Evolutionary conservation across 2,113 vertebrate genomes (phyloP).

Genomic region (Morone chrysops): DNA sequence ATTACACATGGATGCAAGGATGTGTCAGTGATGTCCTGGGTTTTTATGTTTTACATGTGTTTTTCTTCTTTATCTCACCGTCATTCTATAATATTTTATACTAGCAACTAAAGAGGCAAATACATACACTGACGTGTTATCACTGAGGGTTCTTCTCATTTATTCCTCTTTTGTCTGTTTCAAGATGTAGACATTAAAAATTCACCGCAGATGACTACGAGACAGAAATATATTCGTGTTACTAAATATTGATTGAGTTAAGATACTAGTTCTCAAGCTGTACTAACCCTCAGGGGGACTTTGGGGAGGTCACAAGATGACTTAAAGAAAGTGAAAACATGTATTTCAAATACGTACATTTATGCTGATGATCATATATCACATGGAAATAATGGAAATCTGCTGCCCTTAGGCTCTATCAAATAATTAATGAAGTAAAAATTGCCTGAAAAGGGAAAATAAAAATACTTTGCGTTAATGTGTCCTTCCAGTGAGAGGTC

Average conservation of each 20-base stretch:
- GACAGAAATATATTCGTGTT: slow-evolving; percentile 16
- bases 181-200: neutral
- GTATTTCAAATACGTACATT: slow-evolving; percentile 27
- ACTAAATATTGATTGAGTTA: slow-evolving; percentile 39
- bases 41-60: neutral
- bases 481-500: slow-evolving; percentile 6
- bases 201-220: neutral
- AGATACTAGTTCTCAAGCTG: slow-evolving; percentile 13
- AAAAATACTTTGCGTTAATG: neutral
- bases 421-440: slow-evolving; percentile 16
- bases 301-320: neutral
- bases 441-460: neutral
- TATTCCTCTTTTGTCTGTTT: neutral
- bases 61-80: neutral
- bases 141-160: neutral
- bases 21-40: neutral
- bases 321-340: slow-evolving; percentile 22
- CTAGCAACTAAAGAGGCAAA: neutral
- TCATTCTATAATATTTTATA: neutral
- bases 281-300: neutral
- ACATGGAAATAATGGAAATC: neutral
- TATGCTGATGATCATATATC: slow-evolving; percentile 22
- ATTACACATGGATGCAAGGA: slow-evolving; percentile 23
- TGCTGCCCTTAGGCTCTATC: slow-evolving; percentile 8
- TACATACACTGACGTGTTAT: neutral